Evolutionary conservation across 2,797 vertebrate species (phyloP).

Genomic region (Avahi laniger): DNA sequence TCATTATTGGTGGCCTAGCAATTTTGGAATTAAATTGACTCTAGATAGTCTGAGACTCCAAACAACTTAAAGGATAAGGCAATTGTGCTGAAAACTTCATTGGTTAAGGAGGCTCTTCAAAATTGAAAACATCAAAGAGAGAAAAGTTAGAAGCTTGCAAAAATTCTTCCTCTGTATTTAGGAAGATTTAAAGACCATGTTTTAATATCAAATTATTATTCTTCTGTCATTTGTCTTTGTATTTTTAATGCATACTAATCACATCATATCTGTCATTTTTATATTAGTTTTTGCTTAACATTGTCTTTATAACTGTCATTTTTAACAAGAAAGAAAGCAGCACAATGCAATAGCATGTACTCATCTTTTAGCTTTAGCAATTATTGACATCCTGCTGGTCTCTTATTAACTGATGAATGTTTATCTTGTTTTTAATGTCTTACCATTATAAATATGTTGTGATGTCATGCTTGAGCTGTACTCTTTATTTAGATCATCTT

Average conservation of each 20-base stretch:
- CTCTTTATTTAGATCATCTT: not conserved
- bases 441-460: not conserved
- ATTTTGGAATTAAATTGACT: constrained; percentile 19
- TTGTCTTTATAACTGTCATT: not conserved
- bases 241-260: not conserved
- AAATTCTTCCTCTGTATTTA: not conserved
- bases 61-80: not conserved
- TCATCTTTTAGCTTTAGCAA: not conserved
- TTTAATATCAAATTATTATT: not conserved
- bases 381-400: not conserved
- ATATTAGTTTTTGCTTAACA: not conserved
- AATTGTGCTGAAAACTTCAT: not conserved
- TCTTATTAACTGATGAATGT: not conserved
- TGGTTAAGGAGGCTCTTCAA: not conserved
- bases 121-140: not conserved
- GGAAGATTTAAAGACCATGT: not conserved
- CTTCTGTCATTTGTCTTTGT: not conserved
- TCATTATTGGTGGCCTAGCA: not conserved
- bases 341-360: too few species aligned
- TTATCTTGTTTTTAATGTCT: not conserved
- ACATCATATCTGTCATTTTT: not conserved
- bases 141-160: not conserved
- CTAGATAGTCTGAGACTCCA: not conserved
- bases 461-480: not conserved
- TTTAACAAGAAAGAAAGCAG: not conserved